phyloP scores from a whole-genome alignment of 2,113 vertebrate species.

The Sceloporus tristichus region DNA sequence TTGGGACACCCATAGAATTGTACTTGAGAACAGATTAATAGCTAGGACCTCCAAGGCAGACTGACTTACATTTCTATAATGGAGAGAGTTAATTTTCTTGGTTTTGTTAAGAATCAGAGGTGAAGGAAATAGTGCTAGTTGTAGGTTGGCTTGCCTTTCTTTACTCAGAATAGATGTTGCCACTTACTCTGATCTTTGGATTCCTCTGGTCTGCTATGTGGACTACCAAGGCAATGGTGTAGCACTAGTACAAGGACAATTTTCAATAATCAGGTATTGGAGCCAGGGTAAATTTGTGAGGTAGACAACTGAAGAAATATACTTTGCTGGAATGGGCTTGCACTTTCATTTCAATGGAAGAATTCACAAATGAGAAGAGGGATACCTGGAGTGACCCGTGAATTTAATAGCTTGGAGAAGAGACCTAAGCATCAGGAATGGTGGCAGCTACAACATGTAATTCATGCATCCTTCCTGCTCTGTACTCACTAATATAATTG shows the following conservation, averaged over 20 bases:
- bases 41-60: too few relatives aligned
- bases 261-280: background rate
- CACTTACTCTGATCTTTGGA: background rate
- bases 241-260: background rate
- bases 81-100: background rate
- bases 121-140: background rate
- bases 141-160: background rate
- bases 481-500: conserved; percentile 20
- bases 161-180: background rate
- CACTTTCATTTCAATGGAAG: background rate
- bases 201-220: background rate
- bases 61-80: background rate
- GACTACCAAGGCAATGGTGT: background rate
- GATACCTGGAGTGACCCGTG: background rate
- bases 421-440: background rate
- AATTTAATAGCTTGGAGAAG: background rate
- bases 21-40: background rate
- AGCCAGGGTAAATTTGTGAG: background rate
- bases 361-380: background rate
- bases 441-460: background rate
- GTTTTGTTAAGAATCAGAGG: background rate
- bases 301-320: background rate
- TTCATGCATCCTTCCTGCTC: background rate
- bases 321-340: background rate
- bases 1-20: too few relatives aligned